These are phyloP conservation scores for Mimas tiliae DNA, from an alignment of 2,888 invertebrate species.

Conservation along the genomic window DNA sequence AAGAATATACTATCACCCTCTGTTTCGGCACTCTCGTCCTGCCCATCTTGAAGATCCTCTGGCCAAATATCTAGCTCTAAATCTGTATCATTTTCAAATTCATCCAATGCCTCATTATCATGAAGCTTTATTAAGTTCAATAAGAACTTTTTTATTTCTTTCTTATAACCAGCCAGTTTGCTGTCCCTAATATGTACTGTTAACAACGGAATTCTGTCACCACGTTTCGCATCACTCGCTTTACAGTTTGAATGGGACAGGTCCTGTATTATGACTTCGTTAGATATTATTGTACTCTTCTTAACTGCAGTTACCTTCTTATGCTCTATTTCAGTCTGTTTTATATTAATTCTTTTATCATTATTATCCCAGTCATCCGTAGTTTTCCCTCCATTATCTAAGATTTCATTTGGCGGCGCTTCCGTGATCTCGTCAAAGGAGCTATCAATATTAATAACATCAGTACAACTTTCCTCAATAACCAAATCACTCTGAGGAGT, in stretches of 20 bases:
- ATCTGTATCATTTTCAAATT: conserved; percentile 64
- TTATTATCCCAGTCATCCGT: conserved; percentile 39
- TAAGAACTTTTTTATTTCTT: conserved; percentile 76
- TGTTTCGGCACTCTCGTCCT: conserved; percentile 38
- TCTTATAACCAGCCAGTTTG: conserved; percentile 71
- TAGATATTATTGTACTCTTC: conserved; percentile 57
- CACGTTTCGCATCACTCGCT: conserved; percentile 67
- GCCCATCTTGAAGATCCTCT: conserved; percentile 58
- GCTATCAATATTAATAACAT: conserved; percentile 51
- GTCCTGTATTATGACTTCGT: conserved; percentile 69
- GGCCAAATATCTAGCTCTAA: conserved; percentile 73
- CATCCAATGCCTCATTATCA: conserved; percentile 48
- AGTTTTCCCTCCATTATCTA: conserved; percentile 75
- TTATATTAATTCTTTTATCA: conserved; percentile 32
- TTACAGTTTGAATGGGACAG: conserved; percentile 67
- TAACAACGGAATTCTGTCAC: conserved; percentile 71
- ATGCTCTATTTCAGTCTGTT: conserved; percentile 25
- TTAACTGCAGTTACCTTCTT: not conserved
- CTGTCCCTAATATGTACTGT: conserved; percentile 76
- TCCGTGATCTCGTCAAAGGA: conserved; percentile 45
- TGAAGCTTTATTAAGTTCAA: conserved; percentile 68
- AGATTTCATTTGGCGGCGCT: conserved; percentile 38
- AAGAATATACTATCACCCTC: conserved; percentile 68
- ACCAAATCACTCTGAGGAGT: conserved; percentile 37
- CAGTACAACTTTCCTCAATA: conserved; percentile 44